Conservation (phyloP, 2,113 vertebrate genomes). For the Toxostoma redivivum region DNA sequence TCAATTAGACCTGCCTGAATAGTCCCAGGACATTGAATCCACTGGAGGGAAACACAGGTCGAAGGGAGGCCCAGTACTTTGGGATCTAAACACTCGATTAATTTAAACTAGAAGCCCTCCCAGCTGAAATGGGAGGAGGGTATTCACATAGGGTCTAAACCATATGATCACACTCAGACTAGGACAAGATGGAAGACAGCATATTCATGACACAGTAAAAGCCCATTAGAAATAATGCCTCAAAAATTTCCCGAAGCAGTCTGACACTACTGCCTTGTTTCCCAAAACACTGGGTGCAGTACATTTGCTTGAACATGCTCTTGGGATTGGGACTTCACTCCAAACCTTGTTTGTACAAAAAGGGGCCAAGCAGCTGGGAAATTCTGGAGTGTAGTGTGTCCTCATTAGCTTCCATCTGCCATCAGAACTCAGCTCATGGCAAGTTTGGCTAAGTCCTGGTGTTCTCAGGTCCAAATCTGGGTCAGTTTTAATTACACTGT, state of each 20-base stretch:
- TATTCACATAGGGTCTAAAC: background rate
- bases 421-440: conserved; percentile 82
- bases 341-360: conserved; percentile 82
- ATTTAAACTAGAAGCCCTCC: background rate
- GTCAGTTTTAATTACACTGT: conserved; percentile 84
- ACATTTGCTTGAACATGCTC: conserved; percentile 75
- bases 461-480: conserved; percentile 82
- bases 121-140: background rate
- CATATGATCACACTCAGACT: background rate
- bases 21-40: conserved; percentile 70
- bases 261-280: conserved; percentile 58
- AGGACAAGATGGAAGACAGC: background rate
- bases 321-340: conserved; percentile 78
- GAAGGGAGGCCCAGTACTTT: background rate
- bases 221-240: conserved; percentile 24
- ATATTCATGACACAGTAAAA: background rate
- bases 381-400: conserved; percentile 81
- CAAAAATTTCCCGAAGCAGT: conserved; percentile 57
- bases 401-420: conserved; percentile 84
- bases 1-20: conserved; percentile 77
- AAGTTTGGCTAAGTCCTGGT: conserved; percentile 82
- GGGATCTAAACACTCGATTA: background rate
- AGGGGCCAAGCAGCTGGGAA: conserved; percentile 83
- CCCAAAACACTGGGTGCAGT: conserved; percentile 72
- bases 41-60: conserved; percentile 53